A percentile compares a stretch with the other conserved stretches of the same genome.
Conservation (phyloP, 2,797 vertebrate genomes). For the Lindbergichthys nudifrons region DNA sequence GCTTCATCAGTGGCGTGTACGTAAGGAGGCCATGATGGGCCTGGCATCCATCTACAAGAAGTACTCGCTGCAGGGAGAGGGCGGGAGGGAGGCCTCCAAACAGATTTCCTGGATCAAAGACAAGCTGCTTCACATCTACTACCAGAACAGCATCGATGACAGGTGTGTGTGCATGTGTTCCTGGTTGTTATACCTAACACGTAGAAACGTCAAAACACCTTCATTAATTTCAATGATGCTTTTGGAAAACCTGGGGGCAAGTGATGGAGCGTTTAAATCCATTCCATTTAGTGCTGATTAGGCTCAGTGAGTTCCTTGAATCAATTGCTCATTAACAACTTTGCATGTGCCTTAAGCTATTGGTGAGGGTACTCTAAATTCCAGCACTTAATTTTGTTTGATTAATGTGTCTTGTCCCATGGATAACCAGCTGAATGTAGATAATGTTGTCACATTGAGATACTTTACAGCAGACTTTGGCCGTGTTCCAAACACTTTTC, state of each 20-base stretch:
- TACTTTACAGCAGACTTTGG: neutral
- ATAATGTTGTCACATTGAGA: slow-evolving; percentile 1
- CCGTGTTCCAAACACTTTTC: neutral
- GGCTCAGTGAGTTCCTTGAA: neutral
- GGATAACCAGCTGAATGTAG: neutral
- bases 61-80: slow-evolving; percentile 94
- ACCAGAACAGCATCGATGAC: slow-evolving; percentile 99
- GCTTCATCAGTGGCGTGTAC: slow-evolving; percentile 91
- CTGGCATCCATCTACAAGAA: slow-evolving; percentile 98
- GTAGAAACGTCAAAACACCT: neutral
- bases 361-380: neutral
- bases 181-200: neutral
- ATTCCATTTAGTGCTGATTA: neutral
- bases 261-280: neutral
- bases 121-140: slow-evolving; percentile 98
- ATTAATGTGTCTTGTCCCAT: neutral
- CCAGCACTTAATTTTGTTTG: neutral
- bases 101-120: slow-evolving; percentile 99
- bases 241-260: neutral
- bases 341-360: neutral
- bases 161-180: slow-evolving; percentile 83
- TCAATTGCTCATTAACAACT: neutral
- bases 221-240: neutral
- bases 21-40: slow-evolving; percentile 99
- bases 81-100: slow-evolving; percentile 94